phyloP scores from a whole-genome alignment of 2,888 invertebrate genomes.

The Anoncus sp. region DNA sequence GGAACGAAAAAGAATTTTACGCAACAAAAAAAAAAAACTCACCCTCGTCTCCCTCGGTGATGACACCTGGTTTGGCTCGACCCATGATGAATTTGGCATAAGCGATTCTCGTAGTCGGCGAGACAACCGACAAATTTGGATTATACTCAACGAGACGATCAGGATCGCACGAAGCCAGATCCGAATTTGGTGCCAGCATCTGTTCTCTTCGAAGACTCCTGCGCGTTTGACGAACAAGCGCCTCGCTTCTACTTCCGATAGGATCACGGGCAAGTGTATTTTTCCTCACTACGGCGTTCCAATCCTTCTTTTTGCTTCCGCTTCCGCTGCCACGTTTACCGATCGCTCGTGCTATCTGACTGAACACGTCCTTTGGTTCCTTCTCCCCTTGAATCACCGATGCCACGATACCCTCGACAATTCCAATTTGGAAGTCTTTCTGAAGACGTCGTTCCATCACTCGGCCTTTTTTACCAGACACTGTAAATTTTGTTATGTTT shows the following conservation, averaged over 20 bases:
- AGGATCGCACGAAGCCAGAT: conserved; percentile 88
- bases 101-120: conserved; percentile 92
- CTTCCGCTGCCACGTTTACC: conserved; percentile 85
- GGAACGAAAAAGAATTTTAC: no score
- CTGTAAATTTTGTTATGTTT: conserved; percentile 83
- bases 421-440: conserved; percentile 96
- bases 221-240: conserved; percentile 86
- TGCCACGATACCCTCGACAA: conserved; percentile 92
- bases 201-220: conserved; percentile 90
- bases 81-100: conserved; percentile 95
- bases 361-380: conserved; percentile 91
- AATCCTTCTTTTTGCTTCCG: conserved; percentile 88
- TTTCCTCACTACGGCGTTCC: conserved; percentile 92
- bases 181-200: conserved; percentile 87
- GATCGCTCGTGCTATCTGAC: conserved; percentile 92
- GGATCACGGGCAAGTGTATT: conserved; percentile 89
- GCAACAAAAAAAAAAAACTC: neutral
- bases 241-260: conserved; percentile 91
- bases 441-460: conserved; percentile 94
- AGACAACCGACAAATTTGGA: conserved; percentile 90
- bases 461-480: conserved; percentile 93
- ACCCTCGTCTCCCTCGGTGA: conserved; percentile 46
- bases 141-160: conserved; percentile 92
- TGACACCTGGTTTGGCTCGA: conserved; percentile 84
- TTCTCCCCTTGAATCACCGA: conserved; percentile 89